Evolutionary conservation across 2,888 invertebrate genomes (phyloP).

Genomic region (Laothoe populi): DNA sequence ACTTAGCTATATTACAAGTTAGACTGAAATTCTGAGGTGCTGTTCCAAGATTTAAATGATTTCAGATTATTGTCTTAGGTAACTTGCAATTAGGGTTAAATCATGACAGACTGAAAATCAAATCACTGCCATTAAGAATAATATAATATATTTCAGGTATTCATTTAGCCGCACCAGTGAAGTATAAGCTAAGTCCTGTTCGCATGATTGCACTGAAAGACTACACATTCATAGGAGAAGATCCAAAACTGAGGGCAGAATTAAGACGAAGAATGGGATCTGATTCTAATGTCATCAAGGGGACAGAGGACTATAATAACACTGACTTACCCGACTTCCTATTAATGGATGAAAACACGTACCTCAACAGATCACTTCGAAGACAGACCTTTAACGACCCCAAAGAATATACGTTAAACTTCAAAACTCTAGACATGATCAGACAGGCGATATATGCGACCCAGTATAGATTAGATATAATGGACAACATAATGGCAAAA

Average conservation of each 20-base stretch:
- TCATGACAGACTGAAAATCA: no score
- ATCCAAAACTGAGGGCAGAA: slow-evolving; percentile 30
- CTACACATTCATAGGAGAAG: slow-evolving; percentile 39
- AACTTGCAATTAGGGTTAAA: no score
- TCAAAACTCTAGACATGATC: slow-evolving; percentile 45
- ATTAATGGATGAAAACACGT: neutral
- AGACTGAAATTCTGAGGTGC: no score
- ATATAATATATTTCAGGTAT: neutral
- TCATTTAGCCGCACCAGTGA: neutral
- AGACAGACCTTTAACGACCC: neutral
- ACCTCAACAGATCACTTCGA: slow-evolving; percentile 7
- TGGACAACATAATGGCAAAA: slow-evolving; percentile 34
- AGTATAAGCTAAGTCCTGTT: neutral
- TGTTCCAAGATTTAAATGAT: no score
- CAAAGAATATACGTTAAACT: slow-evolving; percentile 25
- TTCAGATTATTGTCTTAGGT: no score
- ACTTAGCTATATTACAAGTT: no score
- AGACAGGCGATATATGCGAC: slow-evolving; percentile 47
- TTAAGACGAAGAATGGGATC: slow-evolving; percentile 32
- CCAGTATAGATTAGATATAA: slow-evolving; percentile 43
- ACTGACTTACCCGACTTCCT: slow-evolving; percentile 11
- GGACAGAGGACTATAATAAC: neutral
- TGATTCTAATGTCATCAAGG: neutral
- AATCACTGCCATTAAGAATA: no score
- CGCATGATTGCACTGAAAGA: slow-evolving; percentile 31